These are phyloP conservation scores for Aphaenogaster floridana DNA, from an alignment of 1,140 invertebrate species.

Conservation along the genomic window DNA sequence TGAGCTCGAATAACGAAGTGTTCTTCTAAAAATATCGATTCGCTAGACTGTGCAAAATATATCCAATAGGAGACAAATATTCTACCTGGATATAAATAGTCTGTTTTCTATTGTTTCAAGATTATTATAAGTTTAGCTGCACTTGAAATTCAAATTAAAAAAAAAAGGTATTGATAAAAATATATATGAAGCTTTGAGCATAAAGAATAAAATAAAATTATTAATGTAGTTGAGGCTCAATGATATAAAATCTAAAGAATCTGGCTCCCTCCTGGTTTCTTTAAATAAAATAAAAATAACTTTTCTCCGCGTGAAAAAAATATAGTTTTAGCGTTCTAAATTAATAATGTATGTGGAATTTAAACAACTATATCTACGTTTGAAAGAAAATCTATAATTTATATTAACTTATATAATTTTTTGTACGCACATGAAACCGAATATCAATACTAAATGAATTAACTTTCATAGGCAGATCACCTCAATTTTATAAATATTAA, in stretches of 20 bases:
- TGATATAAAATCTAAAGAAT: no score
- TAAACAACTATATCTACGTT: neutral
- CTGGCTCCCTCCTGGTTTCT: no score
- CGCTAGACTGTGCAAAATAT: neutral
- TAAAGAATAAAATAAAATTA: neutral
- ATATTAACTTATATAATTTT: neutral
- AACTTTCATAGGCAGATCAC: neutral
- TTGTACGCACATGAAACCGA: neutral
- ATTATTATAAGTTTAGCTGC: slow-evolving; percentile 7
- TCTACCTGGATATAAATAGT: neutral
- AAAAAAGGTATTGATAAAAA: neutral
- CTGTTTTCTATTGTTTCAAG: neutral
- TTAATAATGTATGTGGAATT: neutral
- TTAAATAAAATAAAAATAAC: neutral
- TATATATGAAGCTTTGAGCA: neutral
- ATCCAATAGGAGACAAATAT: neutral
- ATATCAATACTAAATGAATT: slow-evolving; percentile 1
- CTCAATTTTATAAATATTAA: neutral
- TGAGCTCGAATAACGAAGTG: slow-evolving; percentile 9
- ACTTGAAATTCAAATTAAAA: neutral
- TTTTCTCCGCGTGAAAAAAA: neutral
- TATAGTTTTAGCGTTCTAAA: neutral
- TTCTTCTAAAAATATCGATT: slow-evolving; percentile 21
- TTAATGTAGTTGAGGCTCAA: no score
- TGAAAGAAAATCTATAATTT: neutral